These are phyloP conservation scores for Aphidius colemani DNA, from an alignment of 2,888 invertebrate genomes.

Conservation along the genomic window DNA sequence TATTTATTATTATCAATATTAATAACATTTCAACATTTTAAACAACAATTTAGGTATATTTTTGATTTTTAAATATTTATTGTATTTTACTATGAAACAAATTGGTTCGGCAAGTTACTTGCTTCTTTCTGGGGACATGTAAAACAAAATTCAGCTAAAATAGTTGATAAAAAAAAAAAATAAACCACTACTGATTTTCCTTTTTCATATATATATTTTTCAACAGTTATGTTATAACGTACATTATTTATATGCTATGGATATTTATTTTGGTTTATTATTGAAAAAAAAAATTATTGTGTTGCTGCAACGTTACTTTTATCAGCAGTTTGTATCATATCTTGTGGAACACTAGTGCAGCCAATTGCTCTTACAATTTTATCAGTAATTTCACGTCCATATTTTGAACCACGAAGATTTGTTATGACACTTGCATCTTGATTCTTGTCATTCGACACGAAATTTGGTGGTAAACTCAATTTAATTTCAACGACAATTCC, in stretches of 20 bases:
- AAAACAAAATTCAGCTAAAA: too few species aligned
- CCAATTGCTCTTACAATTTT: constrained; percentile 63
- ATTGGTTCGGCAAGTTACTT: too few species aligned
- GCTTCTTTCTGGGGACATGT: too few species aligned
- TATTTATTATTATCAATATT: too few species aligned
- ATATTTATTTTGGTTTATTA: background rate
- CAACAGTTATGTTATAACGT: background rate
- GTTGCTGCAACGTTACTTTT: constrained; percentile 50
- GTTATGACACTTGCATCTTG: constrained; percentile 71
- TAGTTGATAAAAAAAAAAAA: background rate
- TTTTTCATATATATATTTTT: constrained; percentile 1
- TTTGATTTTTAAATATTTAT: too few species aligned
- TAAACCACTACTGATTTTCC: background rate
- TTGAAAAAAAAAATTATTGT: constrained; percentile 40
- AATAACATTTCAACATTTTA: too few species aligned
- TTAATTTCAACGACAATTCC: constrained; percentile 72
- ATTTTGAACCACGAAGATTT: constrained; percentile 69
- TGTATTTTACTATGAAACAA: too few species aligned
- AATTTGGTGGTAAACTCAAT: constrained; percentile 68
- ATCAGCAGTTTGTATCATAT: constrained; percentile 41
- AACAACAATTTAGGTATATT: too few species aligned
- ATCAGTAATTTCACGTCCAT: constrained; percentile 66
- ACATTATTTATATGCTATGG: background rate
- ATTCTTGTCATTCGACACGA: constrained; percentile 64
- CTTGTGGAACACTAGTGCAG: constrained; percentile 46